These are phyloP conservation scores for Anser cygnoides DNA, from an alignment of 2,113 vertebrate genomes.

Conservation along the genomic window DNA sequence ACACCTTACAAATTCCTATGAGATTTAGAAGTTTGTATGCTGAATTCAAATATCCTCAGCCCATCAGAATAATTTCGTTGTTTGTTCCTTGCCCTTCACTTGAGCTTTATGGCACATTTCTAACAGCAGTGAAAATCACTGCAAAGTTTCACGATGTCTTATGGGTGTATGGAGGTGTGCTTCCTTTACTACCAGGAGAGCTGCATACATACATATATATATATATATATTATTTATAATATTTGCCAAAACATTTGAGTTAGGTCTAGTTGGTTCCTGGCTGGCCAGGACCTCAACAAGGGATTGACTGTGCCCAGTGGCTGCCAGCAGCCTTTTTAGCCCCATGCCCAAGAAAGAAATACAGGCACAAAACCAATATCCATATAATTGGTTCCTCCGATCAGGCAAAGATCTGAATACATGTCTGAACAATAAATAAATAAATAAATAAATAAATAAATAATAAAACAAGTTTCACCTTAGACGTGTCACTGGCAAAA, in stretches of 20 bases:
- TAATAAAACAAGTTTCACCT: not conserved
- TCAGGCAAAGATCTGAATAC: not conserved
- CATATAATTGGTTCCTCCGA: not conserved
- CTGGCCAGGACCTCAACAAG: not conserved
- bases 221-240: not conserved
- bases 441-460: too few relatives aligned
- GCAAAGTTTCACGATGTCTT: accelerated
- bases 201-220: too few relatives aligned
- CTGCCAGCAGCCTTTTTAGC: not conserved
- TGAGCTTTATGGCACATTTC: not conserved
- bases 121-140: not conserved
- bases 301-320: accelerated
- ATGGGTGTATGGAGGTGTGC: accelerated
- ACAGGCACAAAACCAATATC: accelerated
- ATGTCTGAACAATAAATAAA: not conserved
- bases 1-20: not conserved
- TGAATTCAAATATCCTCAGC: not conserved
- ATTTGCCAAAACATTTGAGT: not conserved
- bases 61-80: not conserved
- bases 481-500: not conserved
- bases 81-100: not conserved
- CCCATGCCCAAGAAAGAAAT: not conserved
- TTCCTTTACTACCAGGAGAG: not conserved
- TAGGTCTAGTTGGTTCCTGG: not conserved
- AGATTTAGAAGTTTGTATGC: not conserved